A percentile compares a stretch with the other conserved stretches of the same genome.
phyloP scores from a whole-genome alignment of 2,888 invertebrate species.

The Mimumesa dahlbomi region DNA sequence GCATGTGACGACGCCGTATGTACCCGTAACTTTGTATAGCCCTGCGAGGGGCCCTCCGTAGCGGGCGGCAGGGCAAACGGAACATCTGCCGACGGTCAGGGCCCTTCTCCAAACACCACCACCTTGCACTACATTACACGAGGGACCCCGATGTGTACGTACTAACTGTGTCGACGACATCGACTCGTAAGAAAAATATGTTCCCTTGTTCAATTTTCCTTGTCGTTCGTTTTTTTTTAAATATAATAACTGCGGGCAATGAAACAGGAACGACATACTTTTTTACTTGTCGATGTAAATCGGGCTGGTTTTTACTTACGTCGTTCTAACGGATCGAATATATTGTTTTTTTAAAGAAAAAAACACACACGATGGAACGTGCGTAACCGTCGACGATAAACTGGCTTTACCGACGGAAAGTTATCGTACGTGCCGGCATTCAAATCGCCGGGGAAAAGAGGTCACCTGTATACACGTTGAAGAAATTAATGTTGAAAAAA shows the following conservation, averaged over 20 bases:
- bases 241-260: neutral
- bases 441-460: constrained; percentile 63
- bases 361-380: constrained; percentile 1
- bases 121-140: constrained; percentile 69
- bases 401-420: no score
- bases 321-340: neutral
- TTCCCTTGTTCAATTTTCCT: neutral
- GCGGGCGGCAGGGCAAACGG: constrained; percentile 74
- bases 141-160: constrained; percentile 45
- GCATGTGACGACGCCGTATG: constrained; percentile 53
- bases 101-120: constrained; percentile 68
- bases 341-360: constrained; percentile 4
- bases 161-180: constrained; percentile 58
- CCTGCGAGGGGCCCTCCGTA: constrained; percentile 64
- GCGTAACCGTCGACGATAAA: no score
- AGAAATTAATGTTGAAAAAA: constrained; percentile 18
- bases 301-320: no score
- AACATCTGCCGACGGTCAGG: constrained; percentile 78
- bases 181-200: constrained; percentile 16
- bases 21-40: constrained; percentile 69
- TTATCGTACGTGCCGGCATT: constrained; percentile 66
- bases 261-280: neutral
- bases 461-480: constrained; percentile 50
- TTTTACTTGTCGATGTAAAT: no score
- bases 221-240: no score